Conservation (phyloP, 2,113 vertebrate species). For the Lamprotornis superbus region DNA sequence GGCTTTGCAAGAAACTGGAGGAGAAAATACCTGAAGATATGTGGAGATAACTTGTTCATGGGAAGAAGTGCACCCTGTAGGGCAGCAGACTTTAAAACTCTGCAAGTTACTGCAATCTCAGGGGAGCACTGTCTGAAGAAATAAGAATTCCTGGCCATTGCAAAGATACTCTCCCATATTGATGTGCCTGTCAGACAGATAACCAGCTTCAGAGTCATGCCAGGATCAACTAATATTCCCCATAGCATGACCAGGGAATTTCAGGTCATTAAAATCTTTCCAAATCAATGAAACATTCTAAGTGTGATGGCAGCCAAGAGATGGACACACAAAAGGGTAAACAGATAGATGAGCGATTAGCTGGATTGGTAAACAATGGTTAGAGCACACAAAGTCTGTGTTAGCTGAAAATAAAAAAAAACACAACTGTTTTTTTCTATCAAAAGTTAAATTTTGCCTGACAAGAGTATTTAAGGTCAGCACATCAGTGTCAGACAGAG, state of each 20-base stretch:
- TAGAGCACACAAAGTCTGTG: background rate
- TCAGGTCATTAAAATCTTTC: slow-evolving; percentile 20
- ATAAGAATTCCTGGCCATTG: background rate
- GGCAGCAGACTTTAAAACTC: background rate
- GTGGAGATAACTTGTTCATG: background rate
- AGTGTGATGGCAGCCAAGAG: background rate
- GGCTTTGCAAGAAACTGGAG: background rate
- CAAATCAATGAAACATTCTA: background rate
- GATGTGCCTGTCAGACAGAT: background rate
- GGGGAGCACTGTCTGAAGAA: background rate
- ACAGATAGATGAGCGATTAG: background rate
- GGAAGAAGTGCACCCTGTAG: background rate
- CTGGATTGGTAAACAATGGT: background rate
- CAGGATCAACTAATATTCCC: background rate
- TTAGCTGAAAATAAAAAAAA: background rate
- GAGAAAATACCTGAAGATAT: background rate
- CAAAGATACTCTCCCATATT: background rate
- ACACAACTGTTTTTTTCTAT: background rate
- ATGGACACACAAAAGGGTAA: background rate
- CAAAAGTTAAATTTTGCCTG: background rate
- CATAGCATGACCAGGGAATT: background rate
- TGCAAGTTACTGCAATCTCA: background rate
- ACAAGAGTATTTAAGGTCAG: background rate
- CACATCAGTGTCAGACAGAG: background rate
- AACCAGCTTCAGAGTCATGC: background rate